Conservation (phyloP, 2,797 vertebrate species). For the Neomorphus geoffroyi region DNA sequence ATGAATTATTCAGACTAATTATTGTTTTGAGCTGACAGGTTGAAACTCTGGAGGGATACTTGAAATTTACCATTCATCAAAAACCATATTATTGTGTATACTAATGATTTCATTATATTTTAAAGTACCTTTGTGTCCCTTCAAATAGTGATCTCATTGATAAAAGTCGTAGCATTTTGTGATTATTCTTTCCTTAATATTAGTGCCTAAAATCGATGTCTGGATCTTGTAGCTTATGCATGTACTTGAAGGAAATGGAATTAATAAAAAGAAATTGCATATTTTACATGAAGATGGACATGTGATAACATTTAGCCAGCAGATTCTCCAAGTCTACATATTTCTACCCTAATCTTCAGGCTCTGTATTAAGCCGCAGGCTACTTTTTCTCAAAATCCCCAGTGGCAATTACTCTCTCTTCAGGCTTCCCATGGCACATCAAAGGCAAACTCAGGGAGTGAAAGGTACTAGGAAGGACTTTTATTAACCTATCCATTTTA, state of each 20-base stretch:
- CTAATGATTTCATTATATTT: neutral
- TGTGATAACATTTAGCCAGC: slow-evolving; percentile 66
- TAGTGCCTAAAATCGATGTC: neutral
- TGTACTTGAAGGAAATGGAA: slow-evolving; percentile 7
- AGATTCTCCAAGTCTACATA: slow-evolving; percentile 59
- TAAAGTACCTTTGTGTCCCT: neutral
- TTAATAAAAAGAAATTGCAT: slow-evolving; percentile 57
- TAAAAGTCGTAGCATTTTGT: neutral
- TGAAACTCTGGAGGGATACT: neutral
- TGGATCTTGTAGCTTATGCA: neutral
- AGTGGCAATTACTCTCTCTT: neutral
- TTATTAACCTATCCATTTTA: slow-evolving; percentile 27
- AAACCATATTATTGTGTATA: neutral
- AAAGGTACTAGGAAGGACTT: slow-evolving; percentile 13
- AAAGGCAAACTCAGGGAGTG: slow-evolving; percentile 28
- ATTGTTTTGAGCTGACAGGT: neutral
- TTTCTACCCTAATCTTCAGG: slow-evolving; percentile 68
- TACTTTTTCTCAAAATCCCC: slow-evolving; percentile 40
- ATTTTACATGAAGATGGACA: slow-evolving; percentile 70
- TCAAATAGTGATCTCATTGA: neutral
- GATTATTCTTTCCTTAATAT: neutral
- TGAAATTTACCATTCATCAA: neutral
- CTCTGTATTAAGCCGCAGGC: slow-evolving; percentile 9
- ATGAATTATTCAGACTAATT: neutral
- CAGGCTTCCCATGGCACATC: slow-evolving; percentile 7